Percentiles rank a stretch among this genome's conserved stretches.
phyloP scores from a whole-genome alignment of 2,888 invertebrate species.

The Sinhomidia bicolor region DNA sequence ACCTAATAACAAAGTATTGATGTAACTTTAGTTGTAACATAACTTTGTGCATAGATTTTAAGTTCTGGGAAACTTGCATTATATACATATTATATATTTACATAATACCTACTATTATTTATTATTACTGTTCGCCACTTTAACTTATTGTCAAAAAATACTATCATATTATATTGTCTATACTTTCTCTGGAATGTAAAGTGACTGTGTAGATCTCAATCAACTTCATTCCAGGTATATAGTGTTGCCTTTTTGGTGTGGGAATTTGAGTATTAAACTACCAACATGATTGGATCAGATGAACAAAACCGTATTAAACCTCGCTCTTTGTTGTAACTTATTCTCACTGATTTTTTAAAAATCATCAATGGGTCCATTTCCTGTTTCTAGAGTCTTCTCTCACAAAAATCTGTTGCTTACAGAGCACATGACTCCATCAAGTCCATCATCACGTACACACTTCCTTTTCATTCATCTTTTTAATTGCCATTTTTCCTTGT shows the following conservation, averaged over 20 bases:
- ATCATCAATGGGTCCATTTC: no score
- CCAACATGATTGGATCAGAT: background rate
- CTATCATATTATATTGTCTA: background rate
- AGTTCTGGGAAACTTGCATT: background rate
- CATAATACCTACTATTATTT: background rate
- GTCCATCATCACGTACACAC: no score
- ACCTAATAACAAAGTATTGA: background rate
- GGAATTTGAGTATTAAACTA: constrained; percentile 58
- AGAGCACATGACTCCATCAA: no score
- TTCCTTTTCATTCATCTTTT: no score
- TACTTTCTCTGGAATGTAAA: constrained; percentile 45
- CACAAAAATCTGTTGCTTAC: no score
- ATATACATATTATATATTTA: no score
- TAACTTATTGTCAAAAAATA: constrained; percentile 13
- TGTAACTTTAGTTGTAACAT: background rate
- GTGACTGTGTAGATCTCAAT: constrained; percentile 57
- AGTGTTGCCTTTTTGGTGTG: constrained; percentile 58
- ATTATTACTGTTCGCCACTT: background rate
- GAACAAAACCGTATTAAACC: no score
- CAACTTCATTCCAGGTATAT: constrained; percentile 58
- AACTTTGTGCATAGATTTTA: background rate
- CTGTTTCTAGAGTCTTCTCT: no score
- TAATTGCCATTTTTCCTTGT: no score
- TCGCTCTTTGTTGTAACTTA: no score
- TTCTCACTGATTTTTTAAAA: no score